phyloP scores from a whole-genome alignment of 2,888 invertebrate species.

The Thecocarcelia acutangulata region DNA sequence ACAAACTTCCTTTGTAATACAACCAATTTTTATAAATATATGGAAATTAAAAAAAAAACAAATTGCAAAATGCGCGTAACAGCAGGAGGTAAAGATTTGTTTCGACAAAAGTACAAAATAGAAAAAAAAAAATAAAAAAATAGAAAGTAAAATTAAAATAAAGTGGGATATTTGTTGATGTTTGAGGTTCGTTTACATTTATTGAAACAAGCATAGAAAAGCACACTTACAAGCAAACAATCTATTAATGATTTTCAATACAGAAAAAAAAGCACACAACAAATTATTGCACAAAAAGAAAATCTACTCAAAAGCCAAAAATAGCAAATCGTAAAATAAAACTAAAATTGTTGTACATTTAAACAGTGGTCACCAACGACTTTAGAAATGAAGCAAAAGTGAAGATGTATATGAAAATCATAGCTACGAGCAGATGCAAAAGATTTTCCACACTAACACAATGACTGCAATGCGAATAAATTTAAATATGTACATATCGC shows the following conservation, averaged over 20 bases:
- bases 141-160: constrained; percentile 24
- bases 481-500: no score
- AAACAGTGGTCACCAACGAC: neutral
- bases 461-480: no score
- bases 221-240: constrained; percentile 7
- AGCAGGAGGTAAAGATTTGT: constrained; percentile 43
- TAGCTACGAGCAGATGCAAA: no score
- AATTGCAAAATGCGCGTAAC: constrained; percentile 10
- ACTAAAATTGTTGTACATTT: neutral
- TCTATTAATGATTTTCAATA: constrained; percentile 49
- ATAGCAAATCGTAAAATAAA: constrained; percentile 48
- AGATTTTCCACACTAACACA: no score
- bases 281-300: neutral
- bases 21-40: no score
- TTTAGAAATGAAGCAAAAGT: neutral
- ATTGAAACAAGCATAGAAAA: constrained; percentile 24
- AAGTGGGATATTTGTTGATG: constrained; percentile 42
- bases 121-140: constrained; percentile 2
- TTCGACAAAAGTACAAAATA: constrained; percentile 5
- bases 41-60: neutral
- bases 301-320: constrained; percentile 45
- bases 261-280: neutral
- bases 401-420: neutral
- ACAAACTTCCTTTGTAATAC: no score
- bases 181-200: constrained; percentile 48